Base-by-base conservation (phyloP, 2,888 invertebrate genomes). In the Xanthorhoe spadicearia region DNA sequence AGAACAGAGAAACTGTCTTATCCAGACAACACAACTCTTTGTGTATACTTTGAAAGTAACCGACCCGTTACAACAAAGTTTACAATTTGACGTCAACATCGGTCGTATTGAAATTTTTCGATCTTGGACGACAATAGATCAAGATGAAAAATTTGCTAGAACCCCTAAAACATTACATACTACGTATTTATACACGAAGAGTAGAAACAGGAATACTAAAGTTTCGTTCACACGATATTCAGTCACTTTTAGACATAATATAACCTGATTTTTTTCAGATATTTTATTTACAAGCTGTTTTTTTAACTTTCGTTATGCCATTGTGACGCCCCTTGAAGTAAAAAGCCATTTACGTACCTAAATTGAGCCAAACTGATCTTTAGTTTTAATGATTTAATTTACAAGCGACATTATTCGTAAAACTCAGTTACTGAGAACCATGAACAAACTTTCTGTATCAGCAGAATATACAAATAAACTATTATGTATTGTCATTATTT, bases 131-230 rank as follows among this genome's bases (percentile, higher is more conserved):
- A 79, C 77, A 79, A 76, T 81, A 80, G 73, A 80, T 82, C 87
- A 83, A 87, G 83, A 87, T 83, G 84, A 83, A 85, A 86, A 82
- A 85, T 86, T 83, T 76, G 81, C 85, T 87, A 87, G 82, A 86
- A 87, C 83, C 83, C 83, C 86, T 85, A 86, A 86, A 84, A 87
- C 85, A 87, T 77, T 74, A 79, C 81, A 87, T 79, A 84, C 91
- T 90, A 91, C 84, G 83, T 87, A 87, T 84, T 83, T 85, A 84
- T 88, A 92, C 88, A 74, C 65, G 61, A 89, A 86, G 83, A 87
- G 83, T 89, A 88, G 85, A 86, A 71, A 87, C 86, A 84, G 85
- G 83, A 88, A 83, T 86, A 87, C 86, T 89, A 89, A 77, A 77
- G 77, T 85, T 83, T 84, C 78, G 79, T 82, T 84, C 85, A 87